Conservation (phyloP, 2,113 vertebrate species). For the Grammomys surdaster region DNA sequence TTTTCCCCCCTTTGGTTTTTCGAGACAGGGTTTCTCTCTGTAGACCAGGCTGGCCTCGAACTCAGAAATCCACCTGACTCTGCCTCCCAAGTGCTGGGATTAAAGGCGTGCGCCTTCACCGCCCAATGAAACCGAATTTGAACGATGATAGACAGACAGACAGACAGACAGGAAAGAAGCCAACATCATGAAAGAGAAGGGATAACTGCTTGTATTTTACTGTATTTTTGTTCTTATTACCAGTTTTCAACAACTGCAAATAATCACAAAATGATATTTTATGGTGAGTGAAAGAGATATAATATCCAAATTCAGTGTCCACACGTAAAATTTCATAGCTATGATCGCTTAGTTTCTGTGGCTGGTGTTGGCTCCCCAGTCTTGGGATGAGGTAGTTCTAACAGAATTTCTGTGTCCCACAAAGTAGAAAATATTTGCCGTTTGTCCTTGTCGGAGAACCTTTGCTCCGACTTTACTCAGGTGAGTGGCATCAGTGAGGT, state of each 20-base stretch:
- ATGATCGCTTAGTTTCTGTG: background rate
- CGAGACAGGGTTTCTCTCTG: no score
- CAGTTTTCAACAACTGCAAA: background rate
- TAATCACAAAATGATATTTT: background rate
- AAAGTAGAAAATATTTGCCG: background rate
- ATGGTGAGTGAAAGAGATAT: background rate
- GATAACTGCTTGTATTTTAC: background rate
- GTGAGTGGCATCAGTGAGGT: background rate
- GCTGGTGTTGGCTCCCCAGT: background rate
- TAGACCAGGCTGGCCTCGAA: no score
- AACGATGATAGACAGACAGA: background rate
- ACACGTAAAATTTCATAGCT: constrained; percentile 49
- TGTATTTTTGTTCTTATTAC: background rate
- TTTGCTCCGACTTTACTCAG: background rate
- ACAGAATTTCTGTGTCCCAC: background rate
- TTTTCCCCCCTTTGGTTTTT: background rate
- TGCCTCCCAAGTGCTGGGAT: no score
- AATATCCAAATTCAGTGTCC: background rate
- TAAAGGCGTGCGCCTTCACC: no score
- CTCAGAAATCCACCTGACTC: no score
- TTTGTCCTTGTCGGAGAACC: background rate
- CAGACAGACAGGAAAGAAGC: background rate
- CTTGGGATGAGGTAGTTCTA: background rate
- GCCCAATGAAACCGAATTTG: background rate
- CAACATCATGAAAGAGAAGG: background rate